Base-by-base conservation (phyloP, 2,888 invertebrate species). In the Nysson spinosus region DNA sequence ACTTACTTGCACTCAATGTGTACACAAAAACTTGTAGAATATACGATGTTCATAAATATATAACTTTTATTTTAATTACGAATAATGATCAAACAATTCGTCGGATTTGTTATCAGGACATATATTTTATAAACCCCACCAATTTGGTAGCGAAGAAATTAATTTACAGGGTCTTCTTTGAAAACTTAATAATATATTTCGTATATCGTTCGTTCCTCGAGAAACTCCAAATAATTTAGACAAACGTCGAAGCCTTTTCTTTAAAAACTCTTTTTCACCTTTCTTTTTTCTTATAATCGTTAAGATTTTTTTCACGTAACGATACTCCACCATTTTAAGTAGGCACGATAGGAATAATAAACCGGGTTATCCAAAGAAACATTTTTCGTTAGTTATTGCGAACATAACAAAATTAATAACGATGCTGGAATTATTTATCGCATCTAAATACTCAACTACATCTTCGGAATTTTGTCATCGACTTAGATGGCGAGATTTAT, bases 271-370 rank as follows among this genome's bases (percentile, higher is more conserved):
- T n/a, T n/a, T n/a, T n/a, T n/a, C n/a, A n/a, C n/a, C n/a, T n/a
- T n/a, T n/a, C n/a, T n/a, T n/a, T n/a, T n/a, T n/a, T n/a, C n/a
- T n/a, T n/a, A n/a, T n/a, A n/a, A n/a, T n/a, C n/a, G n/a, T n/a
- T n/a, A n/a, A n/a, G n/a, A n/a, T 70, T 69, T 69, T 40, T n/a
- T 14, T 24, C n/a, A 30, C n/a, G 65, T 69, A 75, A 75, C 70
- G 69, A 78, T 76, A 73, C 64, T 72, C 74, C 66, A 73, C 68
- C n/a, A 63, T 78, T 78, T 79, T 77, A 79, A 80, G 73, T 83
- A 84, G 81, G 83, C 84, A 84, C 81, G 78, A 80, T 80, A 81
- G 81, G 79, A 80, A 72, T 77, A 77, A 74, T 77, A 77, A 68
- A 72, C 47, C 50, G 67, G 50, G 63, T 65, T 44, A 56, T 58